Percentiles rank a stretch among this genome's conserved stretches.
Evolutionary conservation across 2,113 vertebrate species (phyloP).

Genomic region (Pomatostomus ruficeps): DNA sequence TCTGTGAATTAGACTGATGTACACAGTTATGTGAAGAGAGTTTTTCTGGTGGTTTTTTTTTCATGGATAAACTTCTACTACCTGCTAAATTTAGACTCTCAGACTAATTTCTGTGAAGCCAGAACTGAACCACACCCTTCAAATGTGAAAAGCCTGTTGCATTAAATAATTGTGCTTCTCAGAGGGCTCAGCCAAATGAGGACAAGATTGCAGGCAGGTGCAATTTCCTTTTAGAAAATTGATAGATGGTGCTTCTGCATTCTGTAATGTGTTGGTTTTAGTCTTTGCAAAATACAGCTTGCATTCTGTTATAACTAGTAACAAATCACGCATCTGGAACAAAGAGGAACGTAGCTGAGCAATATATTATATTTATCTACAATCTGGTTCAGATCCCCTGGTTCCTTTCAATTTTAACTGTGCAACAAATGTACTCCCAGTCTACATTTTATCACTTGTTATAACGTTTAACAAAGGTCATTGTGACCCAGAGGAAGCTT

Average conservation of each 20-base stretch:
- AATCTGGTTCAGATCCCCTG: constrained; percentile 21
- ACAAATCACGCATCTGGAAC: constrained; percentile 33
- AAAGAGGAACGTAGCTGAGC: not conserved
- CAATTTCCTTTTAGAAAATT: not conserved
- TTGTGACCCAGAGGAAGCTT: constrained; percentile 36
- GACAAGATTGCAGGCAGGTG: not conserved
- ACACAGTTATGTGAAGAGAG: not conserved
- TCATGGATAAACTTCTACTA: not conserved
- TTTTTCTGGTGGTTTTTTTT: not conserved
- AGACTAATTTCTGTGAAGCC: not conserved
- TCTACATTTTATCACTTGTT: constrained; percentile 37
- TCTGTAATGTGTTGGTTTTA: not conserved
- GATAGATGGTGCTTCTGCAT: not conserved
- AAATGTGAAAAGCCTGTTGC: not conserved
- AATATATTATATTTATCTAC: constrained; percentile 20
- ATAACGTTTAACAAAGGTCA: constrained; percentile 36
- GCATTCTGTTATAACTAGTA: not conserved
- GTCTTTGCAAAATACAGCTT: constrained; percentile 20
- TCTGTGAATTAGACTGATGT: not conserved
- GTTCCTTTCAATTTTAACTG: constrained; percentile 28
- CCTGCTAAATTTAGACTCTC: not conserved
- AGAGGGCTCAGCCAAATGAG: constrained; percentile 15
- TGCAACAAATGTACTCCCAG: constrained; percentile 29
- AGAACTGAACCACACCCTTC: not conserved
- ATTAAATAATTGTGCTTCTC: not conserved